Evolutionary conservation across 2,113 vertebrate genomes (phyloP).

Genomic region (Guaruba guarouba): DNA sequence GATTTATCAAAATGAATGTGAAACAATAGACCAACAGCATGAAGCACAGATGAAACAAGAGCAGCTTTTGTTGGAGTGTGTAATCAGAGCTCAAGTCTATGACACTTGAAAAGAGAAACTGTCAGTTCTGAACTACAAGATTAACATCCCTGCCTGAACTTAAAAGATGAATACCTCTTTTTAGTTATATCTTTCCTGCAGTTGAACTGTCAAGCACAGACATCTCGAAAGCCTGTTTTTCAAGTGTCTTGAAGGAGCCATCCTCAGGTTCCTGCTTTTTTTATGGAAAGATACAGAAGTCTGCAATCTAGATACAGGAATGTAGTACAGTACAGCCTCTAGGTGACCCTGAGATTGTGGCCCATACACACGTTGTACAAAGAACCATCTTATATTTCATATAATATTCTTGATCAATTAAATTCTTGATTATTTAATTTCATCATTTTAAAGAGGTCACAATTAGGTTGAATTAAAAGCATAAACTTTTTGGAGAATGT

Average conservation of each 20-base stretch:
- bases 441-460: background rate
- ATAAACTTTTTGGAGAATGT: background rate
- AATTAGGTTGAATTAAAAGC: background rate
- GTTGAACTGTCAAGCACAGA: constrained; percentile 38
- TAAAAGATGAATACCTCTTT: constrained; percentile 45
- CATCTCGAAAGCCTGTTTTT: constrained; percentile 34
- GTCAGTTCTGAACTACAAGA: constrained; percentile 46
- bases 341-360: background rate
- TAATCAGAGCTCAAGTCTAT: constrained; percentile 58
- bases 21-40: constrained; percentile 34
- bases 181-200: constrained; percentile 17
- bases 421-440: background rate
- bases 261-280: background rate
- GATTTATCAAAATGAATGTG: constrained; percentile 19
- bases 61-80: constrained; percentile 42
- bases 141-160: constrained; percentile 49
- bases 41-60: constrained; percentile 23
- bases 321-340: background rate
- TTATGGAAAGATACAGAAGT: constrained; percentile 6
- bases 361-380: background rate
- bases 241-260: background rate
- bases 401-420: background rate
- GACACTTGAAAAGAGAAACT: constrained; percentile 62
- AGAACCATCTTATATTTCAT: background rate
- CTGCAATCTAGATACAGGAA: background rate